Base-by-base conservation (phyloP, 2,888 invertebrate species). In the Coremacera marginata region DNA sequence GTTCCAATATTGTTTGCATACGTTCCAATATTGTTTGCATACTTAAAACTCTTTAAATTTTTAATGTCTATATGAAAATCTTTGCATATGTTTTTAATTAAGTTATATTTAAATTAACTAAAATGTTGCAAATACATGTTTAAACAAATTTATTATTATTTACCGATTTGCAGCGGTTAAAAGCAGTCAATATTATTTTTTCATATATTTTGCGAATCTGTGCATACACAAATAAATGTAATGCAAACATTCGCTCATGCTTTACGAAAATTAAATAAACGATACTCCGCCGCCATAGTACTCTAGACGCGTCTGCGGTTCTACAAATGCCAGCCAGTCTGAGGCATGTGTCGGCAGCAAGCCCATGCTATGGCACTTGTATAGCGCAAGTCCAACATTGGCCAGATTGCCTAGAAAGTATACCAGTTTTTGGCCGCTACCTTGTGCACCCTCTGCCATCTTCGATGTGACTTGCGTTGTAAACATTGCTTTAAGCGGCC, bases 291-390 rank as follows among this genome's bases (percentile, higher is more conserved):
- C 97, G 60, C 96, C 96, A 84, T 95, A 94, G 90, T 94, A 95
- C 89, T 97, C 97, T 78, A 95, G 91, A 86, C 96, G 91, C 74
- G 93, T 93, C 87, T 95, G 95, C 2, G 98, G 96, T 87, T 98
- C 96, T 75, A 97, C 96, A 91, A 99, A 99, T 75, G 98, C 98
- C 79, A 99, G 90, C 99, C 99, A 99, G 89, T 99, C 99, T 57
- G 98, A 98, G 0, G 98, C 94, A 90, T 99, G 98, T 70, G 98
- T 98, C 1, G 99, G 99, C 75, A 99, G 90, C 34, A 99, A 89
- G 2, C 98, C 99, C 98, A 99, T 98, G 80, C 97, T 97, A 86
- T 98, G 98, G 88, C 98, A 99, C 90, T 99, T 99, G 88, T 98
- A 99, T 57, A 99, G 90, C 31, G 98, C 98, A 82, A 99, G 89